Percentiles rank a stretch among this genome's conserved stretches.
Conservation (phyloP, 2,888 invertebrate species). For the Cremastinae sp. region DNA sequence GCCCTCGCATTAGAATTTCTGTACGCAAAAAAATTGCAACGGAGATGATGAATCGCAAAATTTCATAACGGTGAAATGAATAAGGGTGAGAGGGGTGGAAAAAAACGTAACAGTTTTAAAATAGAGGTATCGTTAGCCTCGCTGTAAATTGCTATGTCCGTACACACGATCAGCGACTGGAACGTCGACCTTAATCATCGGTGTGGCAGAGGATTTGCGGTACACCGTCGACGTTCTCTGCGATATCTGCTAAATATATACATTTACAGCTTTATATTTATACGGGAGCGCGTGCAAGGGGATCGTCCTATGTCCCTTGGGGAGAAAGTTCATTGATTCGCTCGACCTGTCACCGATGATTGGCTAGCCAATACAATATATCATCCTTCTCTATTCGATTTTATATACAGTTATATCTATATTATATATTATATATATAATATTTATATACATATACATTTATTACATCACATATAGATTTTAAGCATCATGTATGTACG, state of each 20-base stretch:
- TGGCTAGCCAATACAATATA: conserved; percentile 55
- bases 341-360: conserved; percentile 60
- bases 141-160: conserved; percentile 43
- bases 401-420: conserved; percentile 21
- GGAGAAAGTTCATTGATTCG: conserved; percentile 63
- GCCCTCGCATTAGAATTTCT: no score
- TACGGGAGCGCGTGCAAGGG: conserved; percentile 40
- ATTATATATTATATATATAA: conserved; percentile 17
- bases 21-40: no score
- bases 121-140: conserved; percentile 19
- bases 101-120: neutral
- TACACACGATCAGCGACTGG: conserved; percentile 39
- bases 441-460: neutral
- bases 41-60: neutral
- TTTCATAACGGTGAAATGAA: no score
- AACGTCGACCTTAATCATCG: conserved; percentile 60
- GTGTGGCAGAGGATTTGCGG: conserved; percentile 56
- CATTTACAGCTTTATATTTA: neutral
- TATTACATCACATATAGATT: neutral
- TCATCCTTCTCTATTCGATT: conserved; percentile 5
- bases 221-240: conserved; percentile 39
- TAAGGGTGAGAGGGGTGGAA: neutral
- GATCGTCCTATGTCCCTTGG: conserved; percentile 55
- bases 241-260: conserved; percentile 18
- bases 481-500: neutral